These are phyloP conservation scores for Menura novaehollandiae DNA, from an alignment of 2,113 vertebrate genomes.

Conservation along the genomic window DNA sequence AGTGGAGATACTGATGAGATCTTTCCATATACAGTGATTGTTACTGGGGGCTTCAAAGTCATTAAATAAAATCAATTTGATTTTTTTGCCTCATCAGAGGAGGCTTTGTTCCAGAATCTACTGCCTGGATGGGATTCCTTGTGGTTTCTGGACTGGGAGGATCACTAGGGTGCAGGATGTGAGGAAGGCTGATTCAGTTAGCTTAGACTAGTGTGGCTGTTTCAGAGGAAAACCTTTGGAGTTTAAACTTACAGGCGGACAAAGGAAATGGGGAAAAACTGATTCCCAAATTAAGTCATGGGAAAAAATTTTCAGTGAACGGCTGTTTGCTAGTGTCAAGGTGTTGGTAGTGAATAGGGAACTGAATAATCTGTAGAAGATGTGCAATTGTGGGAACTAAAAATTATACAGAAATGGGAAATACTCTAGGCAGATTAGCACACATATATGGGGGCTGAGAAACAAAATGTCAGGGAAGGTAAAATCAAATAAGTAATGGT, in stretches of 20 bases:
- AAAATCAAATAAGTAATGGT: neutral
- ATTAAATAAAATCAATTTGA: neutral
- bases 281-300: slow-evolving; percentile 52
- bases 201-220: neutral
- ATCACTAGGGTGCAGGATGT: neutral
- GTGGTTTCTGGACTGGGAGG: neutral
- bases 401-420: neutral
- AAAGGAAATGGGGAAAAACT: slow-evolving; percentile 35
- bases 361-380: neutral
- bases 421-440: neutral
- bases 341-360: slow-evolving; percentile 20
- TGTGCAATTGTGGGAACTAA: slow-evolving; percentile 6
- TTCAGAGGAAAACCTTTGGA: neutral
- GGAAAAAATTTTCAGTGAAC: slow-evolving; percentile 7
- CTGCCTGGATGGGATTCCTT: neutral
- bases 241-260: neutral
- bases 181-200: neutral
- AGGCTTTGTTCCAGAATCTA: neutral
- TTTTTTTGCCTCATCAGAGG: neutral
- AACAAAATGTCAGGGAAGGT: neutral
- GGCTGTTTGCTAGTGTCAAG: slow-evolving; percentile 9
- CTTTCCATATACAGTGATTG: neutral
- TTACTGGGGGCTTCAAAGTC: neutral
- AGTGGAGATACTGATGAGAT: neutral
- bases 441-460: neutral